phyloP scores from a whole-genome alignment of 2,797 vertebrate species.

The Brotula barbata region DNA sequence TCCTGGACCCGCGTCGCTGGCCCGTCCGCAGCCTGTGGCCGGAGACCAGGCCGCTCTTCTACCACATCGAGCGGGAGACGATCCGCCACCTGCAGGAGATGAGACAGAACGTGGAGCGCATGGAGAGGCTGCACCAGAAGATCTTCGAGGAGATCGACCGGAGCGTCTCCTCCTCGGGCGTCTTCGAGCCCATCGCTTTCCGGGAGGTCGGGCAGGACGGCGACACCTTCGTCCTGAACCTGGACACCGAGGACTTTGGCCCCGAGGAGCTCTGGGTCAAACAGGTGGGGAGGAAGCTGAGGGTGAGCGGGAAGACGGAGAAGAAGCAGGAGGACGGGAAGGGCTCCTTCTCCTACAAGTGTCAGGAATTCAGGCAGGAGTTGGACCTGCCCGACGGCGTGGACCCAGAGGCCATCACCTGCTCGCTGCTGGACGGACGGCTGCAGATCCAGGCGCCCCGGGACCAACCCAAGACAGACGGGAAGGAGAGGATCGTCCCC shows the following conservation, averaged over 20 bases:
- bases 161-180: slow-evolving; percentile 15
- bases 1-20: slow-evolving; percentile 74
- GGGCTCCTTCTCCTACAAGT: slow-evolving; percentile 83
- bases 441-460: slow-evolving; percentile 80
- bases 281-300: slow-evolving; percentile 75
- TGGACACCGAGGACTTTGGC: slow-evolving; percentile 78
- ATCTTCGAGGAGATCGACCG: slow-evolving; percentile 80
- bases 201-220: slow-evolving; percentile 52
- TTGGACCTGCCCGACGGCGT: slow-evolving; percentile 81
- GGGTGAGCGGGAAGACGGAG: slow-evolving; percentile 76
- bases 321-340: slow-evolving; percentile 72
- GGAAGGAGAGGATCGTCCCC: slow-evolving; percentile 77
- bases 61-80: slow-evolving; percentile 78
- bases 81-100: slow-evolving; percentile 79
- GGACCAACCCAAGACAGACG: slow-evolving; percentile 29
- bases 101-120: slow-evolving; percentile 75
- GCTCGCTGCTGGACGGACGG: slow-evolving; percentile 80
- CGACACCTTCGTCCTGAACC: slow-evolving; percentile 73
- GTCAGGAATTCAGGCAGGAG: slow-evolving; percentile 84
- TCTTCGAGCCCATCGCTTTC: slow-evolving; percentile 73
- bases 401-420: slow-evolving; percentile 75
- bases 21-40: slow-evolving; percentile 82
- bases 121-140: slow-evolving; percentile 78
- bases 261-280: slow-evolving; percentile 77
- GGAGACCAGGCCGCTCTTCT: slow-evolving; percentile 76